These are phyloP conservation scores for Thecocarcelia acutangulata DNA, from an alignment of 2,888 invertebrate genomes.

Conservation along the genomic window DNA sequence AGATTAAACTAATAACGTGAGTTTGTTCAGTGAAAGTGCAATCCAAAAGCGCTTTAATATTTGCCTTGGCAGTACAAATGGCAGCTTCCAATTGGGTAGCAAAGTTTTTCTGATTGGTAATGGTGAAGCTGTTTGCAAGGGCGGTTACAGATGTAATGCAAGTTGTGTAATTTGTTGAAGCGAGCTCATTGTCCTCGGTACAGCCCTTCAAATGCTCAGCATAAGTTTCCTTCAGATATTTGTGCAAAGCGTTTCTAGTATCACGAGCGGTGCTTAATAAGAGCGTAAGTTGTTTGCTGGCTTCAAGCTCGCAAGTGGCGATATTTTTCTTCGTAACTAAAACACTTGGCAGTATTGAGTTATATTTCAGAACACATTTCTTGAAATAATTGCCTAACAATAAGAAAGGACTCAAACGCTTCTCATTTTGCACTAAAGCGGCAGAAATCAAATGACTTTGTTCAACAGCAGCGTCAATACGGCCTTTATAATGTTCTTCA, in stretches of 20 bases:
- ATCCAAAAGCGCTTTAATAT: constrained; percentile 44
- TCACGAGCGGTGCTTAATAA: background rate
- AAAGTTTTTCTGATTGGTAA: constrained; percentile 46
- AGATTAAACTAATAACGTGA: background rate
- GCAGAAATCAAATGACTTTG: no score
- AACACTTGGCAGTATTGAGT: no score
- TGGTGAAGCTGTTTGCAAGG: constrained; percentile 4
- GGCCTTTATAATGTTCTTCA: no score
- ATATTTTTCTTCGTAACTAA: constrained; percentile 21
- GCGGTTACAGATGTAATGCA: constrained; percentile 4
- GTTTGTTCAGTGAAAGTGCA: constrained; percentile 45
- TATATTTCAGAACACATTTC: no score
- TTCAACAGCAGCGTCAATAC: no score
- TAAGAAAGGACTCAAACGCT: no score
- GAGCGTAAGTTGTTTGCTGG: constrained; percentile 20
- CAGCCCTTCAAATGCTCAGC: constrained; percentile 12
- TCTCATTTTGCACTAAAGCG: no score
- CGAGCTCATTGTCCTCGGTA: background rate
- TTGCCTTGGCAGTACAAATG: constrained; percentile 33
- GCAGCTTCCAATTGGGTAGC: constrained; percentile 33
- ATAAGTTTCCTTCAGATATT: constrained; percentile 16
- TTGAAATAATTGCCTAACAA: no score
- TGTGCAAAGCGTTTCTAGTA: constrained; percentile 25
- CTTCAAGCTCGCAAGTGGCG: constrained; percentile 47
- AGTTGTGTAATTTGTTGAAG: constrained; percentile 9